These are phyloP conservation scores for Axea sp. DNA, from an alignment of 2,888 invertebrate species.

Conservation along the genomic window DNA sequence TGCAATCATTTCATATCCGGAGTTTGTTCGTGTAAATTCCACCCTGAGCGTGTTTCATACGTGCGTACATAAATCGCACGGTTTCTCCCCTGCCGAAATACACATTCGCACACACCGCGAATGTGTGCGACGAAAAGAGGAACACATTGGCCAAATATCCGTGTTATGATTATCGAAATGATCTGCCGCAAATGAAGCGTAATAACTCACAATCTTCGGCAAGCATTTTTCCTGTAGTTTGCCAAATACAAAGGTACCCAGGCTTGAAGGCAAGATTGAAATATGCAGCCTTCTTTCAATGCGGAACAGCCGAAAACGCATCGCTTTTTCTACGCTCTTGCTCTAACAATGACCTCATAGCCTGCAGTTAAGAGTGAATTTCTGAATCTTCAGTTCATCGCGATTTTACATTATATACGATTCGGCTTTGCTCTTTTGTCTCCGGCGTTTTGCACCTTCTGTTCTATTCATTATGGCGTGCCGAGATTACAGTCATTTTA, in stretches of 20 bases:
- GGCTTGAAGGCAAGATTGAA: slow-evolving; percentile 11
- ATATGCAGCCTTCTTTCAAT: slow-evolving; percentile 4
- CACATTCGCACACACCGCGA: slow-evolving; percentile 1
- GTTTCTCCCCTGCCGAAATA: not conserved
- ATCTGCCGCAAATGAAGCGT: slow-evolving; percentile 43
- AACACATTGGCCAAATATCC: slow-evolving; percentile 43
- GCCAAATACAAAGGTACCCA: too few relatives aligned
- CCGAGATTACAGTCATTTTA: slow-evolving; percentile 57
- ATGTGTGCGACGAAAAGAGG: slow-evolving; percentile 34
- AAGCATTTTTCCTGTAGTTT: not conserved
- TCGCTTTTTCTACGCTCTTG: slow-evolving; percentile 16
- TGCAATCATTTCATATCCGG: slow-evolving; percentile 45
- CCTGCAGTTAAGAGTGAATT: slow-evolving; percentile 50
- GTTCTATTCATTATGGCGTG: slow-evolving; percentile 54
- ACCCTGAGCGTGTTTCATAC: slow-evolving; percentile 5
- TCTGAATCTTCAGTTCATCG: slow-evolving; percentile 55
- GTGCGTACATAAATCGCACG: slow-evolving; percentile 24
- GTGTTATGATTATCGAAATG: slow-evolving; percentile 47
- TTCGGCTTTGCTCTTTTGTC: slow-evolving; percentile 58
- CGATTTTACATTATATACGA: slow-evolving; percentile 56
- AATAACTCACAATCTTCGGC: not conserved
- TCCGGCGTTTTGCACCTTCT: slow-evolving; percentile 52
- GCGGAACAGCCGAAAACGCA: slow-evolving; percentile 11
- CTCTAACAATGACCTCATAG: slow-evolving; percentile 30
- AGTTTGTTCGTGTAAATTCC: slow-evolving; percentile 30